Conservation (phyloP, 1,140 invertebrate genomes). For the Galleria mellonella region DNA sequence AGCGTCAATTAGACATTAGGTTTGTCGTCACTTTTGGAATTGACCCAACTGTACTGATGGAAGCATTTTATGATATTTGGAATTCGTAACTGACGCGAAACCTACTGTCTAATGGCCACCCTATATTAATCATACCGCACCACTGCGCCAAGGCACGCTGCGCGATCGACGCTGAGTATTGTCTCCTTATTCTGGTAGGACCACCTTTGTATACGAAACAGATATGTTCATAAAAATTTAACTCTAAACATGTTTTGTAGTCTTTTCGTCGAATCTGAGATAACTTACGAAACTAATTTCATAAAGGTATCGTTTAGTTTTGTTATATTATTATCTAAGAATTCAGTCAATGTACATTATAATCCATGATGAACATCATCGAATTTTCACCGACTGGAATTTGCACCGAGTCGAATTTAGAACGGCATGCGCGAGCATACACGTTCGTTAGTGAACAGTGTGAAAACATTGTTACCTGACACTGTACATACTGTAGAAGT, state of each 20-base stretch:
- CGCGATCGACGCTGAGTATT: slow-evolving; percentile 54
- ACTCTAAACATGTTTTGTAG: slow-evolving; percentile 64
- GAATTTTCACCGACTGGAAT: slow-evolving; percentile 50
- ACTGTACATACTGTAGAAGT: slow-evolving; percentile 8
- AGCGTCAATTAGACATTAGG: no score
- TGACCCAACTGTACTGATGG: no score
- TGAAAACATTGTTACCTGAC: slow-evolving; percentile 39
- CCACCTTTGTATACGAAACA: slow-evolving; percentile 56
- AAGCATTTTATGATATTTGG: no score
- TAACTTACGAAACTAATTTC: slow-evolving; percentile 59
- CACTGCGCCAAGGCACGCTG: slow-evolving; percentile 3
- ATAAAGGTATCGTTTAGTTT: slow-evolving; percentile 48
- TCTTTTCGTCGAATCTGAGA: slow-evolving; percentile 72
- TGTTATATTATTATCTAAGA: slow-evolving; percentile 55
- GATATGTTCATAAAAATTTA: slow-evolving; percentile 71
- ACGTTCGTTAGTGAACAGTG: slow-evolving; percentile 23
- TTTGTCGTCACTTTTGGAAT: no score
- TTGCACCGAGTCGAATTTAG: slow-evolving; percentile 35
- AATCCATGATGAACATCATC: slow-evolving; percentile 56
- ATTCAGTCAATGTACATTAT: slow-evolving; percentile 68
- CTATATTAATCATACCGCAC: neutral
- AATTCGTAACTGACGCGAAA: no score
- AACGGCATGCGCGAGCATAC: slow-evolving; percentile 12
- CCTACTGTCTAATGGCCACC: no score
- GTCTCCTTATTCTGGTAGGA: slow-evolving; percentile 53